These are phyloP conservation scores for Watsonalla cultraria DNA, from an alignment of 2,888 invertebrate species.

Conservation along the genomic window DNA sequence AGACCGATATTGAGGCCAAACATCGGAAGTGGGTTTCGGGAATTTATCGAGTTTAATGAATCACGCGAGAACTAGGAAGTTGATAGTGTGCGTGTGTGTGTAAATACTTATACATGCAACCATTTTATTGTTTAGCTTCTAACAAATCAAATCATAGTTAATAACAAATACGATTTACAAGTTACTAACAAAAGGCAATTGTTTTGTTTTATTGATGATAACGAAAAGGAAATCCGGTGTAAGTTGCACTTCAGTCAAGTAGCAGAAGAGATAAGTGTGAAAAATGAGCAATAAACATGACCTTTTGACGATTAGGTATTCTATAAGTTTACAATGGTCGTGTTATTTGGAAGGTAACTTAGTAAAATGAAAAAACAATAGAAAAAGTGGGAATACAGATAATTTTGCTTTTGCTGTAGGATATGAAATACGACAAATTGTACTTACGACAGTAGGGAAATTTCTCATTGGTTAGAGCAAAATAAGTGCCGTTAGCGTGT, in stretches of 20 bases:
- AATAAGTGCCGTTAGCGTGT: constrained; percentile 67
- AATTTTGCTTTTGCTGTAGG: no score
- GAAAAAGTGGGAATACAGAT: not conserved
- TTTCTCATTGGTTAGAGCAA: constrained; percentile 70
- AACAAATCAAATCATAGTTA: no score
- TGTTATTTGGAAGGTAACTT: no score
- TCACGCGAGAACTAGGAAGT: not conserved
- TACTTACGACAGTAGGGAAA: constrained; percentile 77
- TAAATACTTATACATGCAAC: no score
- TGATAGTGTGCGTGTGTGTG: no score
- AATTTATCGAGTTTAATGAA: not conserved
- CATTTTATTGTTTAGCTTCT: no score
- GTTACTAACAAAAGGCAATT: not conserved
- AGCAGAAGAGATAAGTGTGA: not conserved
- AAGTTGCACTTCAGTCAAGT: not conserved
- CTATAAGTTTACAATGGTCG: no score
- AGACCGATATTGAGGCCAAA: not conserved
- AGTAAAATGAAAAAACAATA: not conserved
- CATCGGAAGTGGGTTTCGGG: not conserved
- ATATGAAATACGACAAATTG: not conserved
- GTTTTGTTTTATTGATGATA: not conserved
- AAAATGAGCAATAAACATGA: not conserved
- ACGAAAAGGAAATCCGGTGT: not conserved
- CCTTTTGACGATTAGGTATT: no score
- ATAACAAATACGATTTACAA: not conserved